Percentiles rank a stretch among this genome's conserved stretches.
Conservation (phyloP, 1,140 invertebrate genomes). For the Monochamus saltuarius region DNA sequence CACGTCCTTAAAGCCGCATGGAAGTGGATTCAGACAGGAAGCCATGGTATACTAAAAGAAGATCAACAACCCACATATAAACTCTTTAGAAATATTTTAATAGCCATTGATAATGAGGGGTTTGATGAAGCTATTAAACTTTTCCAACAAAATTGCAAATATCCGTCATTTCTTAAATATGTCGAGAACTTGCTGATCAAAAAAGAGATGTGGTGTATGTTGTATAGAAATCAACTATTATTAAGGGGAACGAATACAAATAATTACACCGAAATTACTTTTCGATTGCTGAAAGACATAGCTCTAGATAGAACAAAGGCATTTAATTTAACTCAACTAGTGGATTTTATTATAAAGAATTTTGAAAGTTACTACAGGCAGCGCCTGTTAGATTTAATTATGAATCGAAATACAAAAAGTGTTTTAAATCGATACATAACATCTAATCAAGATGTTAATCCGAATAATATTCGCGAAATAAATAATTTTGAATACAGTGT, state of each 20-base stretch:
- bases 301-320: neutral
- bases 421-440: too few relatives aligned
- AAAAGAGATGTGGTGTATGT: neutral
- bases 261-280: neutral
- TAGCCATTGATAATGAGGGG: too few relatives aligned
- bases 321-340: neutral
- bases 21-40: conserved; percentile 6
- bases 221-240: neutral
- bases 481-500: too few relatives aligned
- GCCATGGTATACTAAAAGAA: conserved; percentile 13
- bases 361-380: neutral
- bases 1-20: conserved; percentile 13
- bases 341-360: neutral
- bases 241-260: neutral
- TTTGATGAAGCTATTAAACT: neutral
- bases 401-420: too few relatives aligned
- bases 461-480: too few relatives aligned
- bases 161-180: neutral
- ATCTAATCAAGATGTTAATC: too few relatives aligned
- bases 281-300: neutral
- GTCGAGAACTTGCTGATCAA: neutral
- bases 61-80: neutral
- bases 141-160: neutral
- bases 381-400: neutral
- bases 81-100: conserved; percentile 18